These are phyloP conservation scores for Rhabdornis inornatus DNA, from an alignment of 2,113 vertebrate genomes.

Conservation along the genomic window DNA sequence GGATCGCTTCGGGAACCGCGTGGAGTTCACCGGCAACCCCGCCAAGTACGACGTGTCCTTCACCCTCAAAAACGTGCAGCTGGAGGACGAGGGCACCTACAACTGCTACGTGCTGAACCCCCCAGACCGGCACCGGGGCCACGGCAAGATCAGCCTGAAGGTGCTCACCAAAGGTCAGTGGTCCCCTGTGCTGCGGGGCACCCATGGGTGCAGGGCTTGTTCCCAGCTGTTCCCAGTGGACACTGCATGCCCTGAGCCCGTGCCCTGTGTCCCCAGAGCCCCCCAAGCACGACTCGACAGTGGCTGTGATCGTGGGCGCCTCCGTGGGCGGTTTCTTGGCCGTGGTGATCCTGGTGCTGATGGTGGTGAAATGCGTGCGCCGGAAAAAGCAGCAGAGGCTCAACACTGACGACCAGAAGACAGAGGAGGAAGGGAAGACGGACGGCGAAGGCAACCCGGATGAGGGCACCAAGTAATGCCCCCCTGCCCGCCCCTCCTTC, in stretches of 20 bases:
- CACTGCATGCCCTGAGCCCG: neutral
- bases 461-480: conserved; percentile 85
- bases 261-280: conserved; percentile 75
- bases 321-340: conserved; percentile 91
- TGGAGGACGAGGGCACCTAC: conserved; percentile 86
- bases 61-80: conserved; percentile 85
- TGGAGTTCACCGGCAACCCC: conserved; percentile 89
- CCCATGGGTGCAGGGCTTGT: neutral
- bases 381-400: conserved; percentile 92
- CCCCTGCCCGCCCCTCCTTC: neutral
- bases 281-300: conserved; percentile 89
- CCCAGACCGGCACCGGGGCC: conserved; percentile 87
- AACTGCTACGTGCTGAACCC: conserved; percentile 91
- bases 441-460: conserved; percentile 87
- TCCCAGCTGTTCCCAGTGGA: neutral
- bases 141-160: conserved; percentile 77
- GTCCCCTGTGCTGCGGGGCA: fast-evolving
- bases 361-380: conserved; percentile 91
- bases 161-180: conserved; percentile 89
- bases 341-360: conserved; percentile 90
- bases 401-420: conserved; percentile 92
- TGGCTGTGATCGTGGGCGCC: conserved; percentile 90
- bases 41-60: conserved; percentile 90
- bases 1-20: conserved; percentile 84
- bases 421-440: conserved; percentile 92